Conservation (phyloP, 2,888 invertebrate species). For the Apodemia mormo region DNA sequence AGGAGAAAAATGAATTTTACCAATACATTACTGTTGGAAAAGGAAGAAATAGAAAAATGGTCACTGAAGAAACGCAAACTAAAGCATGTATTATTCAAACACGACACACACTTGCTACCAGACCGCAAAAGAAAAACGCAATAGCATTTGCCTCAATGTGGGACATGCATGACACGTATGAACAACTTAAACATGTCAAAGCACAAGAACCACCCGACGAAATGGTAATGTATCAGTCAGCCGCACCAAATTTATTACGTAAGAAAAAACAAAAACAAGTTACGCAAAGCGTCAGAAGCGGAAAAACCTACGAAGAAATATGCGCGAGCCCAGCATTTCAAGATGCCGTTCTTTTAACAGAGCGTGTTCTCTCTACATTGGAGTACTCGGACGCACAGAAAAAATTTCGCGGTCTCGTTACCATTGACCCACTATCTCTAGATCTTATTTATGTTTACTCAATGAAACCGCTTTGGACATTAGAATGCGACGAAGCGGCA, state of each 20-base stretch:
- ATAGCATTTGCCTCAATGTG: conserved; percentile 87
- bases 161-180: conserved; percentile 89
- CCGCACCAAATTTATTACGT: conserved; percentile 54
- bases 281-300: conserved; percentile 29
- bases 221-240: conserved; percentile 71
- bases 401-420: conserved; percentile 84
- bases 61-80: conserved; percentile 87
- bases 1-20: conserved; percentile 85
- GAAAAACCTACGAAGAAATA: conserved; percentile 57
- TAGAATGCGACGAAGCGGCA: conserved; percentile 74
- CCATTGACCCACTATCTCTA: conserved; percentile 83
- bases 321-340: conserved; percentile 69
- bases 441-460: conserved; percentile 85
- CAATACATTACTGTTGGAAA: conserved; percentile 85
- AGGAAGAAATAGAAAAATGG: conserved; percentile 85
- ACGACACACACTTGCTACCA: conserved; percentile 82
- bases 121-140: conserved; percentile 78
- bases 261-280: conserved; percentile 47
- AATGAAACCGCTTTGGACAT: conserved; percentile 85
- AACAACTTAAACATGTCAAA: conserved; percentile 57
- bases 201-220: conserved; percentile 63
- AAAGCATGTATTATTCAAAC: conserved; percentile 82
- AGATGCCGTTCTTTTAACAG: conserved; percentile 84
- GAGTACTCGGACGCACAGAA: conserved; percentile 85
- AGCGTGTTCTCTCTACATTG: conserved; percentile 87